A percentile compares a stretch with the other conserved stretches of the same genome.
Conservation (phyloP, 2,113 vertebrate species). For the Ceratotherium simum region DNA sequence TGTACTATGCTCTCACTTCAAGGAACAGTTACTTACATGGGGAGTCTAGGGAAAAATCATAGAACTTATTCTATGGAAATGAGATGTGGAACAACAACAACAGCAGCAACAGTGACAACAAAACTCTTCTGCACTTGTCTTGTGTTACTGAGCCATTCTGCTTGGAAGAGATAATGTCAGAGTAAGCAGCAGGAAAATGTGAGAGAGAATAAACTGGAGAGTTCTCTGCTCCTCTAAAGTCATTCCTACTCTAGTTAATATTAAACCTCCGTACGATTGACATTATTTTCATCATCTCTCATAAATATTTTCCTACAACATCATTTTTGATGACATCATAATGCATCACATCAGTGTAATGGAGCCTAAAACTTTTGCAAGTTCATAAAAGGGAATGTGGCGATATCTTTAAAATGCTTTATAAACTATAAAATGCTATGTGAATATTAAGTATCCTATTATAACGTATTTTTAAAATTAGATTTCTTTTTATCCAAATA, state of each 20-base stretch:
- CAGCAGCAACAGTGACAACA: background rate
- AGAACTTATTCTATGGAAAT: background rate
- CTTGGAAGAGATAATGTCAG: background rate
- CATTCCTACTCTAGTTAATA: background rate
- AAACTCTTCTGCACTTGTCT: background rate
- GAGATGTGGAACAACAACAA: background rate
- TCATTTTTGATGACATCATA: slow-evolving; percentile 30
- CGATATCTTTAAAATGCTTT: slow-evolving; percentile 26
- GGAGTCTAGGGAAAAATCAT: background rate
- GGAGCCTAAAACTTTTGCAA: background rate
- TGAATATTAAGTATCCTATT: background rate
- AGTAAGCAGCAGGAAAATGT: background rate
- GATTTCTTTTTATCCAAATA: slow-evolving; percentile 42
- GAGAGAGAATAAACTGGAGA: background rate
- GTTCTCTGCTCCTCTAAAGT: background rate
- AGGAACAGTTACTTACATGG: background rate
- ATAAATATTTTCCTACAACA: background rate
- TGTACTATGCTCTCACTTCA: background rate
- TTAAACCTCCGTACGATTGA: background rate
- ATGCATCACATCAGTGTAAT: background rate
- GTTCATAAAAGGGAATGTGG: background rate
- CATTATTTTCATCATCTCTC: slow-evolving; percentile 21
- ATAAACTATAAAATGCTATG: background rate
- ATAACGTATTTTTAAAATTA: slow-evolving; percentile 52
- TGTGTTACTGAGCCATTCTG: background rate